phyloP scores from a whole-genome alignment of 2,797 vertebrate genomes.

The Xiphophorus birchmanni region DNA sequence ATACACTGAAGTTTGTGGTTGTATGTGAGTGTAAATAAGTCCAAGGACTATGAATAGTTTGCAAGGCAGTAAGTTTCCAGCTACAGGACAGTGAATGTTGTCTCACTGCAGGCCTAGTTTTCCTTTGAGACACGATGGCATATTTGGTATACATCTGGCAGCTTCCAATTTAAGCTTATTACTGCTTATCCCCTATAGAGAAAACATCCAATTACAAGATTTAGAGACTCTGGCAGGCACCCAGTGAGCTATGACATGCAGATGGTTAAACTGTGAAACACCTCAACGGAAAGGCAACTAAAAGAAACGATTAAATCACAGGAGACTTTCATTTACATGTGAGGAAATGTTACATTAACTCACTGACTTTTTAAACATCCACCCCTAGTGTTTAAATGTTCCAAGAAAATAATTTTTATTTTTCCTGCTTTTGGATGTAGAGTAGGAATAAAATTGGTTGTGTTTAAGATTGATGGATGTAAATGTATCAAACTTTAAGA shows the following conservation, averaged over 20 bases:
- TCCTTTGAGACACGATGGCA: conserved; percentile 6
- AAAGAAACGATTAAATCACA: neutral
- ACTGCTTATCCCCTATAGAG: conserved; percentile 6
- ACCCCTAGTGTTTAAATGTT: neutral
- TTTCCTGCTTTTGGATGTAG: neutral
- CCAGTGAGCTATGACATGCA: conserved; percentile 1
- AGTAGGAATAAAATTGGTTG: neutral
- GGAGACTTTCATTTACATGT: neutral
- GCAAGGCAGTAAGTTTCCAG: neutral
- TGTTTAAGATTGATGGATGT: neutral
- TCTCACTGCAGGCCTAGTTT: neutral
- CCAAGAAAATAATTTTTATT: neutral
- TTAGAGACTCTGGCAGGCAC: conserved; percentile 7
- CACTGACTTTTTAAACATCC: neutral
- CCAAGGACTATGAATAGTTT: neutral
- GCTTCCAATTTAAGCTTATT: conserved; percentile 13
- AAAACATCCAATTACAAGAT: conserved; percentile 13
- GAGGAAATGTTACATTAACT: neutral
- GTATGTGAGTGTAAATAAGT: neutral
- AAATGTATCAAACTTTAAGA: neutral
- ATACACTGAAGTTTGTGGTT: neutral
- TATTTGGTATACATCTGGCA: conserved; percentile 12
- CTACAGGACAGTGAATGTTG: neutral
- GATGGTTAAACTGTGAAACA: conserved; percentile 22
- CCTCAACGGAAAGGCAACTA: conserved; percentile 5